Percentiles rank a stretch among this genome's conserved stretches.
These are phyloP conservation scores for Eumacrocentrus americanus DNA, from an alignment of 2,888 invertebrate genomes.

Conservation along the genomic window DNA sequence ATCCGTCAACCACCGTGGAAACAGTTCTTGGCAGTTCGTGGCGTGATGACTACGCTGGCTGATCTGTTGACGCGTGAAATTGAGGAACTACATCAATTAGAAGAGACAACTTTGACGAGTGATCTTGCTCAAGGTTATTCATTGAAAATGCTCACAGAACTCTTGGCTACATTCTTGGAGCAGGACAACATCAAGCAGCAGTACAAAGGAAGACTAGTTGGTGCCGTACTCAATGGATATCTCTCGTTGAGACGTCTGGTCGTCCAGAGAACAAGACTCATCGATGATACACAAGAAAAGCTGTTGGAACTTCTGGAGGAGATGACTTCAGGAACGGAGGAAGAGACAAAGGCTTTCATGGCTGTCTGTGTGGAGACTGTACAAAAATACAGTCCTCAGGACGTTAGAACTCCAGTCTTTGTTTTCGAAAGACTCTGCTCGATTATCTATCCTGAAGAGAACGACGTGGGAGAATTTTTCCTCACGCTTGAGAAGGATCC, in stretches of 20 bases:
- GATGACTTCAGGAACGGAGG: constrained; percentile 93
- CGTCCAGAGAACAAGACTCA: constrained; percentile 91
- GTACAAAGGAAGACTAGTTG: constrained; percentile 88
- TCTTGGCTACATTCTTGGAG: constrained; percentile 86
- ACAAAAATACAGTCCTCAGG: constrained; percentile 86
- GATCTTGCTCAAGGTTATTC: constrained; percentile 95
- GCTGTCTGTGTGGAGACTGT: constrained; percentile 95
- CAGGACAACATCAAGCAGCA: constrained; percentile 86
- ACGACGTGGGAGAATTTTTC: constrained; percentile 96
- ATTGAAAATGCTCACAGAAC: constrained; percentile 85
- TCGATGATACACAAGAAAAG: constrained; percentile 96
- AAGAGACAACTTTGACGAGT: constrained; percentile 91
- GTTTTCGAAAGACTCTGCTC: constrained; percentile 97
- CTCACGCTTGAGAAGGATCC: constrained; percentile 97
- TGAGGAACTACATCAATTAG: constrained; percentile 83
- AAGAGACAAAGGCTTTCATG: constrained; percentile 97
- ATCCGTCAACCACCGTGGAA: constrained; percentile 91
- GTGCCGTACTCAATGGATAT: constrained; percentile 92
- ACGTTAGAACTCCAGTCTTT: constrained; percentile 95
- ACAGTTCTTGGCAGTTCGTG: constrained; percentile 85
- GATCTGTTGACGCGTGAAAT: constrained; percentile 88
- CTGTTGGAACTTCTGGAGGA: constrained; percentile 90
- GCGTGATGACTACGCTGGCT: constrained; percentile 84
- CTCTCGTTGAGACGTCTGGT: constrained; percentile 87
- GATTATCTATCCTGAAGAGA: constrained; percentile 96